Evolutionary conservation across 1,140 invertebrate species (phyloP), one percentile per base, ranked within the genome.

Genomic region (Drosophila lacteicornis): DNA sequence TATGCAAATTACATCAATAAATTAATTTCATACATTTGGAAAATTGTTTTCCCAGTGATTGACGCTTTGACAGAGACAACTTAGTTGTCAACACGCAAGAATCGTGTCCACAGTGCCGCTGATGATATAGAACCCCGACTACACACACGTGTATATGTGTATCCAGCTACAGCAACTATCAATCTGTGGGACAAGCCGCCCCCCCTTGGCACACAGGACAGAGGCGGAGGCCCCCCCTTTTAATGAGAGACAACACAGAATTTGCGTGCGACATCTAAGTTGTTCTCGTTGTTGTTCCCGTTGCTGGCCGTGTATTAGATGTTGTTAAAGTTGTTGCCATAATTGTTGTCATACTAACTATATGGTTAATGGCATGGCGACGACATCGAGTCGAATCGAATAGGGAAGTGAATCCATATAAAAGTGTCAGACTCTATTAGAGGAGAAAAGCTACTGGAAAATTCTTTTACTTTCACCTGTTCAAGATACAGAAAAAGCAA

Each of bases 241-340:
- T 88, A 87, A 87, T 88, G 84, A 88, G 84, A 80, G 70, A n/a
- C 84, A 83, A 88, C 84, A 87, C 80, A 80, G 61, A 88, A 87
- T 84, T 87, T 87, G 84, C 84, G 84, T 87, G 84, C 69, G 45
- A 73, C 50, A 69, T 51, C 58, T 56, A 50, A 57, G 57, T 49
- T 78, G 65, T 73, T 56, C 56, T 63, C 61, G 57, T 67, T 79
- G 69, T 53, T 79, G 57, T 40, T 62, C 49, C 63, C 50, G 51
- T 43, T 59, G 47, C 38, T 42, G 43, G 27, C 53, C 53, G 36
- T 56, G 36, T 67, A 53, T 67, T 73, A 77, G 63, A 50, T 78
- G 55, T 53, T 62, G 67, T 63, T 57, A 61, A 68, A 61, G 60
- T 51, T 62, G 58, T 68, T 55, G 53, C 53, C 79, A 61, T 66